A percentile compares a stretch with the other conserved stretches of the same genome.
phyloP scores from a whole-genome alignment of 2,888 invertebrate genomes.

The Incurvaria masculella region DNA sequence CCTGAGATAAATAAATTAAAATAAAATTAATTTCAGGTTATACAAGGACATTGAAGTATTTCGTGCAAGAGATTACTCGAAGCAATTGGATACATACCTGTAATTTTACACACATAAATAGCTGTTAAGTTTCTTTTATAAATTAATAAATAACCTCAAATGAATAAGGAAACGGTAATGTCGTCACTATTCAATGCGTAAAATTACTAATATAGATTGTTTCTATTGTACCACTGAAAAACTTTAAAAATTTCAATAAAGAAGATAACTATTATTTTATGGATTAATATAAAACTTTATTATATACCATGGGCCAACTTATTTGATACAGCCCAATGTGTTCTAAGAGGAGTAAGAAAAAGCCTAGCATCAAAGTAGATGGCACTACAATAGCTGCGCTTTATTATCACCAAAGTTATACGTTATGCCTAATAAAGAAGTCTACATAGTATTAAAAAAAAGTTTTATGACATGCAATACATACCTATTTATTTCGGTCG shows the following conservation, averaged over 20 bases:
- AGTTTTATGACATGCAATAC: no score
- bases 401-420: no score
- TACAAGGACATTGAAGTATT: background rate
- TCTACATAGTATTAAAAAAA: no score
- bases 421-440: no score
- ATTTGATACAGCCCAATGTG: no score
- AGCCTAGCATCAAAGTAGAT: no score
- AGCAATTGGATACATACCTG: background rate
- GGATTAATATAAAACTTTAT: constrained; percentile 1
- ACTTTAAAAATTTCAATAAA: background rate
- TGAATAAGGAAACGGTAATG: background rate
- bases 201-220: background rate
- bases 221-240: background rate
- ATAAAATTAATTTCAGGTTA: constrained; percentile 1
- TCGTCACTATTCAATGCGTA: no score
- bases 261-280: background rate
- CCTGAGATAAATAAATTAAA: background rate
- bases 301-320: no score
- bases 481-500: no score
- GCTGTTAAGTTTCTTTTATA: background rate
- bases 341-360: no score
- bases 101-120: background rate
- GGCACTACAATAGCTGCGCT: no score
- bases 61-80: background rate
- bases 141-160: background rate